Conservation (phyloP, 2,888 invertebrate species). For the Nomada flava region DNA sequence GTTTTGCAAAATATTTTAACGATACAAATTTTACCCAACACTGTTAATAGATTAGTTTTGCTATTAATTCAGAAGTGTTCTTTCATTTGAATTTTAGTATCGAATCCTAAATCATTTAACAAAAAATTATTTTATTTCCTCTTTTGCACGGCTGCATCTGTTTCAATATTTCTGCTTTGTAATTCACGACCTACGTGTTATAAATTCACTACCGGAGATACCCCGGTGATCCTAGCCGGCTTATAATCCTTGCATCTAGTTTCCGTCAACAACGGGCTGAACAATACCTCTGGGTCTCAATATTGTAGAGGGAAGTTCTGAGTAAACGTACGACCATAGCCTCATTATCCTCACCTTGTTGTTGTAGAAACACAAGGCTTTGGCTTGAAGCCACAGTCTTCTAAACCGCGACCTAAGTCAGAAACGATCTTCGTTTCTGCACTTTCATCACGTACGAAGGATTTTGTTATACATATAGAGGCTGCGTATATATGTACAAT, state of each 20-base stretch:
- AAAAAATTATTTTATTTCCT: no score
- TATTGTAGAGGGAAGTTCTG: background rate
- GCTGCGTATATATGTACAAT: no score
- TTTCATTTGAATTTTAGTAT: no score
- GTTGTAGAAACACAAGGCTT: background rate
- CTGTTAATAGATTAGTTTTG: no score
- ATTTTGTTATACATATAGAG: background rate
- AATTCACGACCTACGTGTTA: background rate
- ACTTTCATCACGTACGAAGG: slow-evolving; percentile 1
- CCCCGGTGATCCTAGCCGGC: background rate
- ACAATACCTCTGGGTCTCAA: slow-evolving; percentile 14
- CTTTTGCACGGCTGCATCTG: background rate
- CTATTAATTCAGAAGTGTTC: no score
- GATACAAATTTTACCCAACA: no score
- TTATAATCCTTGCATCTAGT: background rate
- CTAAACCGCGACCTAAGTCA: background rate
- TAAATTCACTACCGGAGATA: background rate
- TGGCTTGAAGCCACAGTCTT: slow-evolving; percentile 15
- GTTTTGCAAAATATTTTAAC: no score
- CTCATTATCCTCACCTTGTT: slow-evolving; percentile 7
- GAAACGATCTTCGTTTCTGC: background rate
- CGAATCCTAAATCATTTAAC: no score
- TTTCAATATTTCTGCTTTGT: background rate
- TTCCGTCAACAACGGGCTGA: background rate
- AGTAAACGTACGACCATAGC: slow-evolving; percentile 2